A percentile compares a stretch with the other conserved stretches of the same genome.
These are phyloP conservation scores for Drosophila quadrilineata DNA, from an alignment of 1,140 invertebrate genomes.

Conservation along the genomic window DNA sequence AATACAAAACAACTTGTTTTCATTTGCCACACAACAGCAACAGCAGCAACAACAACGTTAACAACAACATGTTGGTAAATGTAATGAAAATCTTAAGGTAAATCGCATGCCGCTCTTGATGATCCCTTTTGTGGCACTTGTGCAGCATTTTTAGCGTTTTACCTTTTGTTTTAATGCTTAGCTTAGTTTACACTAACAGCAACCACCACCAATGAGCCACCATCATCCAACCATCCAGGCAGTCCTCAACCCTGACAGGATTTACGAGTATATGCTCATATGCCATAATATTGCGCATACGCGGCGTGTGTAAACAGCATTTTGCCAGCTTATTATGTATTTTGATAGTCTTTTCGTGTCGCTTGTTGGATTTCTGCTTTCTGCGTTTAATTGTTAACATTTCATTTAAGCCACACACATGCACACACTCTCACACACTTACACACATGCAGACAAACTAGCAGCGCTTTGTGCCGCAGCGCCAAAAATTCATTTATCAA, in stretches of 20 bases:
- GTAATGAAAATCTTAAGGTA: conserved; percentile 54
- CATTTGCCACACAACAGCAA: conserved; percentile 17
- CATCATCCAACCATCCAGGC: conserved; percentile 46
- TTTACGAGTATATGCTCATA: too few relatives aligned
- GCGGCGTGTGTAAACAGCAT: conserved; percentile 48
- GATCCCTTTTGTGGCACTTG: conserved; percentile 64
- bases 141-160: conserved; percentile 24
- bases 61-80: background rate
- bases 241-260: conserved; percentile 37
- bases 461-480: conserved; percentile 8
- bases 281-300: conserved; percentile 57
- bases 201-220: conserved; percentile 29
- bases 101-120: conserved; percentile 9
- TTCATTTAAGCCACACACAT: conserved; percentile 66
- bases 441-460: background rate
- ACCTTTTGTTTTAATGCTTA: conserved; percentile 14
- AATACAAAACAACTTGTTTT: conserved; percentile 68
- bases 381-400: conserved; percentile 78
- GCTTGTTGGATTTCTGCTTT: conserved; percentile 52
- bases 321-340: conserved; percentile 42
- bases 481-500: conserved; percentile 73
- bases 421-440: background rate
- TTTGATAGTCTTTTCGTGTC: conserved; percentile 74
- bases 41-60: conserved; percentile 1
- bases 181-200: conserved; percentile 66